These are phyloP conservation scores for Myioborus miniatus DNA, from an alignment of 2,797 vertebrate genomes.

Conservation along the genomic window DNA sequence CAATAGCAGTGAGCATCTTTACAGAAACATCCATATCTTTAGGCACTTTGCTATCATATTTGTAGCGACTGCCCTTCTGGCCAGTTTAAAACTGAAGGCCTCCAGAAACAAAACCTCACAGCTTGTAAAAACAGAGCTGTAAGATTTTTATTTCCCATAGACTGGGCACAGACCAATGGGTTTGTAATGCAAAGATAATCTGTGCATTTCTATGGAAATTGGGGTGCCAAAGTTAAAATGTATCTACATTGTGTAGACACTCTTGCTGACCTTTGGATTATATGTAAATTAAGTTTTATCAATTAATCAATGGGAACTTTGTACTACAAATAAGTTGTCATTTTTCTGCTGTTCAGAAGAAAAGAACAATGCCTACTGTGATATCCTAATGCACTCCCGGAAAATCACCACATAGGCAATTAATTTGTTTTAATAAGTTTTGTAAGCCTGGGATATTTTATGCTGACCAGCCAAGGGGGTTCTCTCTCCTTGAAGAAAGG, in stretches of 20 bases:
- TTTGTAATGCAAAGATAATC: neutral
- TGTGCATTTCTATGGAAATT: neutral
- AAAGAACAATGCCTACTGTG: neutral
- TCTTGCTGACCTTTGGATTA: neutral
- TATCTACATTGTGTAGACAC: neutral
- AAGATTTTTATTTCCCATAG: neutral
- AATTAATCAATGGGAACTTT: neutral
- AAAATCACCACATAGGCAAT: neutral
- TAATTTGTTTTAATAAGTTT: neutral
- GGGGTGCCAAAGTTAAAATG: neutral
- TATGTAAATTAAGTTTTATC: neutral
- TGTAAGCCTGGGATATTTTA: neutral
- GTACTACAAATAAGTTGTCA: neutral
- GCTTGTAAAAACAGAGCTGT: neutral
- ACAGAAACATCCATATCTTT: neutral
- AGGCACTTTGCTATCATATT: conserved; percentile 19
- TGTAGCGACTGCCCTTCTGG: neutral
- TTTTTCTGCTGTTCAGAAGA: neutral
- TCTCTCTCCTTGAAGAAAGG: neutral
- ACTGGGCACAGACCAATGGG: neutral
- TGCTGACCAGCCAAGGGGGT: neutral
- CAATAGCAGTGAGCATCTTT: neutral
- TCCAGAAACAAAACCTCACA: neutral
- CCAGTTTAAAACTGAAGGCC: neutral
- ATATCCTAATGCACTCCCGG: neutral